phyloP scores from a whole-genome alignment of 2,797 vertebrate genomes.

The Tiaroga cobitis region DNA sequence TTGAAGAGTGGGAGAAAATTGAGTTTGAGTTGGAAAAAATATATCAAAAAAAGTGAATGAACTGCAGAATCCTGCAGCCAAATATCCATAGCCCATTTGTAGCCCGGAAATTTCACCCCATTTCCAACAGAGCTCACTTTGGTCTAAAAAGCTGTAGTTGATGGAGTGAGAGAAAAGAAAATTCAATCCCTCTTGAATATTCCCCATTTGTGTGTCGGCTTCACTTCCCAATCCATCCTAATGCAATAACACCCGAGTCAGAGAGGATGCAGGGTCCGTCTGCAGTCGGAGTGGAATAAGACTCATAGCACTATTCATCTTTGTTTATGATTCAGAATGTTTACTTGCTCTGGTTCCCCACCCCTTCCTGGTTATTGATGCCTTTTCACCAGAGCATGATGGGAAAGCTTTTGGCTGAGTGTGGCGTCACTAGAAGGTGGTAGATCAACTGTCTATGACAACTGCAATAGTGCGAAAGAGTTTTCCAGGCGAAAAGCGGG shows the following conservation, averaged over 20 bases:
- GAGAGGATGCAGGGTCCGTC: conserved; percentile 40
- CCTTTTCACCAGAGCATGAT: conserved; percentile 39
- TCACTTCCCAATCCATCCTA: conserved; percentile 57
- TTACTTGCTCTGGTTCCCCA: conserved; percentile 37
- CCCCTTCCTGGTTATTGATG: conserved; percentile 45
- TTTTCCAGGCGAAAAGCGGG: conserved; percentile 25
- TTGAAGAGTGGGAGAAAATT: conserved; percentile 12
- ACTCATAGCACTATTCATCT: conserved; percentile 45
- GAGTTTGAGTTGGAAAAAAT: background rate
- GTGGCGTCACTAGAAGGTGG: conserved; percentile 13
- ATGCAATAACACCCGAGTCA: conserved; percentile 48
- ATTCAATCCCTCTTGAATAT: conserved; percentile 44
- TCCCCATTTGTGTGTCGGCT: conserved; percentile 48
- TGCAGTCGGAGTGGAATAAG: conserved; percentile 37
- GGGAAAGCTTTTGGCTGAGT: conserved; percentile 31
- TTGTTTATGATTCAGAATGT: conserved; percentile 55
- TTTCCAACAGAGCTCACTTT: conserved; percentile 37
- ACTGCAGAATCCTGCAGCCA: background rate
- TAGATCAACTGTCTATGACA: conserved; percentile 41
- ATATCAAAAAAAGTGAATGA: background rate
- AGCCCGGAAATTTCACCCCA: conserved; percentile 26
- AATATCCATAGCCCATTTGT: conserved; percentile 7
- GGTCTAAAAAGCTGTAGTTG: conserved; percentile 27
- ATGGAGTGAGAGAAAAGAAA: conserved; percentile 33
- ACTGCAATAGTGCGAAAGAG: conserved; percentile 42